Base-by-base conservation (phyloP, 2,113 vertebrate species). In the Takifugu flavidus region DNA sequence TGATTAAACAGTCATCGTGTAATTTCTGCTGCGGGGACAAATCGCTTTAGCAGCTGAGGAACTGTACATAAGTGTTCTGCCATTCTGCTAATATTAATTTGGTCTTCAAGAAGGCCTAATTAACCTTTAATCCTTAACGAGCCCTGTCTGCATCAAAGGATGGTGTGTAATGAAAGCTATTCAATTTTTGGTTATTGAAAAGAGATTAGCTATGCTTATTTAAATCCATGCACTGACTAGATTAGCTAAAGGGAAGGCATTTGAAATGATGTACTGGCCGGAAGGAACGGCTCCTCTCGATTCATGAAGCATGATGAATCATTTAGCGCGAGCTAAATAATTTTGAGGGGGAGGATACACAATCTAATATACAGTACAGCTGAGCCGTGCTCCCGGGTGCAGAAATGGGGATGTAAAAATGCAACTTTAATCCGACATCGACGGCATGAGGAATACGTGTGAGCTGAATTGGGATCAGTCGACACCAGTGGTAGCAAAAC, bases 61-160 rank as follows among this genome's bases (percentile, higher is more conserved):
- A 57, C 61, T 77, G 66, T 62, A 65, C 50, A 57, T 56, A 54
- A 72, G 25, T 7, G 47, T 49, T 31, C 39, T 43, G 20, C 51
- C 54, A 43, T 55, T 61, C 13, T 34, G 47, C 56, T 80, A 70
- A 79, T 56, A 67, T 58, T 15, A 25, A 34, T 27, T 69, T 50
- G 70, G 54, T 25, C 62, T 79, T 56, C 26, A 72, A 67, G 78
- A 65, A 67, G 68, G 15, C 39, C 68, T 56, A 74, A 78, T 83
- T 82, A 80, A 78, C 65, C 56, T 55, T 68, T 49, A 20, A 83
- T 79, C 77, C 45, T 59, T 56, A 71, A 78, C 77, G 67, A 61
- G 55, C 62, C 25, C 58, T 55, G 53, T 26, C 29, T 25, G 13
- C 25, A 14, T 62, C 43, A 62, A 71, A 78, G 57, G 58, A 65